phyloP scores from a whole-genome alignment of 2,888 invertebrate species.

The Volucella bombylans region DNA sequence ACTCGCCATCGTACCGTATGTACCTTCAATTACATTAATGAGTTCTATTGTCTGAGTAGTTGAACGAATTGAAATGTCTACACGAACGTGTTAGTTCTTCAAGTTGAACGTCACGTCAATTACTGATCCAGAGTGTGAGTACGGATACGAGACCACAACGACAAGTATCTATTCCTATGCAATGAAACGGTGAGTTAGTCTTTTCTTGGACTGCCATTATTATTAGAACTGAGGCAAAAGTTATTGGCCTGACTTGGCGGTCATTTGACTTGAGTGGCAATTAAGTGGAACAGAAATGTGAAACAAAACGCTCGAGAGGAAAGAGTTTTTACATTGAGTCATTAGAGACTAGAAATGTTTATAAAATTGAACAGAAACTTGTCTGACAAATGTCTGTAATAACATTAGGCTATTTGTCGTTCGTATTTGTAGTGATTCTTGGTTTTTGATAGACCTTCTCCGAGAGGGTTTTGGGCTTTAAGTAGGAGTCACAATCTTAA shows the following conservation, averaged over 20 bases:
- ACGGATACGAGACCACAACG: no score
- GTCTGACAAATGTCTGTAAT: no score
- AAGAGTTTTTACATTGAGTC: not conserved
- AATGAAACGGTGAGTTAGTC: no score
- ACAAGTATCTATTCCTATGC: no score
- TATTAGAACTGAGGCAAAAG: not conserved
- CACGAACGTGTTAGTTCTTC: slow-evolving; percentile 25
- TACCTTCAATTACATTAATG: slow-evolving; percentile 49
- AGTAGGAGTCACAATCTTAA: no score
- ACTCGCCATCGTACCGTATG: slow-evolving; percentile 17
- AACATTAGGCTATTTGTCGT: no score
- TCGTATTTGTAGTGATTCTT: no score
- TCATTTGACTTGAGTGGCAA: slow-evolving; percentile 33
- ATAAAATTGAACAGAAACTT: no score
- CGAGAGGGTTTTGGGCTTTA: no score
- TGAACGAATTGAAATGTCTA: slow-evolving; percentile 44
- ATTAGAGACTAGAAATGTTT: no score
- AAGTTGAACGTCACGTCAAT: slow-evolving; percentile 8
- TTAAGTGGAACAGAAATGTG: slow-evolving; percentile 28
- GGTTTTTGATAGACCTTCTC: no score
- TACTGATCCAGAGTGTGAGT: slow-evolving; percentile 1
- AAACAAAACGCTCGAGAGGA: not conserved
- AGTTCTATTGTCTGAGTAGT: slow-evolving; percentile 34
- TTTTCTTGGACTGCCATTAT: not conserved
- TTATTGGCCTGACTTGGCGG: not conserved